A percentile compares a stretch with the other conserved stretches of the same genome.
Evolutionary conservation across 2,797 vertebrate species (phyloP).

Genomic region (Sternarchorhynchus goeldii): DNA sequence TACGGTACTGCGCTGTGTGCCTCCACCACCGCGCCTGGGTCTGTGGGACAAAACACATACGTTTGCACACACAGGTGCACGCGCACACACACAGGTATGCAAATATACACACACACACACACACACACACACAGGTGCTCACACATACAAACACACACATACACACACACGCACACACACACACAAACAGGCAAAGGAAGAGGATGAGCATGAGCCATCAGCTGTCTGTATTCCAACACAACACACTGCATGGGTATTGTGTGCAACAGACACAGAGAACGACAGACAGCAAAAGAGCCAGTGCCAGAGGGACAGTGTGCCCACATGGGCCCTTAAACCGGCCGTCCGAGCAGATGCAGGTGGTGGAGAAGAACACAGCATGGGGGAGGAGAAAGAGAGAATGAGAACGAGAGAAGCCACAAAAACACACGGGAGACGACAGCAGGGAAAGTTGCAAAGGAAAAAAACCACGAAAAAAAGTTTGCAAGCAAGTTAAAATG

Average conservation of each 20-base stretch:
- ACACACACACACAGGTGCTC: neutral
- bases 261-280: constrained; percentile 41
- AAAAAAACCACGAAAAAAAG: neutral
- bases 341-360: neutral
- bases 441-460: constrained; percentile 4
- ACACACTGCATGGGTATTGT: too few relatives aligned
- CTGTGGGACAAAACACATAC: constrained; percentile 63
- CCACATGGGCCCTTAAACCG: neutral
- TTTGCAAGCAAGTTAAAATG: neutral
- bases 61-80: constrained; percentile 20
- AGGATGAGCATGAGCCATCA: constrained; percentile 31
- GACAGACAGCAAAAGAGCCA: constrained; percentile 27
- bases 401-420: neutral
- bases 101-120: constrained; percentile 31
- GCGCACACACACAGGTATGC: constrained; percentile 33
- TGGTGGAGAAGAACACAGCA: constrained; percentile 26
- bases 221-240: neutral
- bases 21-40: constrained; percentile 88
- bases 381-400: constrained; percentile 22
- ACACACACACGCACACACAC: too few relatives aligned
- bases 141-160: too few relatives aligned
- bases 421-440: neutral
- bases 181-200: neutral
- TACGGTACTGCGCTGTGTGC: constrained; percentile 88
- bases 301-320: constrained; percentile 1